These are phyloP conservation scores for Nipponia nippon DNA, from an alignment of 2,113 vertebrate species.

Conservation along the genomic window DNA sequence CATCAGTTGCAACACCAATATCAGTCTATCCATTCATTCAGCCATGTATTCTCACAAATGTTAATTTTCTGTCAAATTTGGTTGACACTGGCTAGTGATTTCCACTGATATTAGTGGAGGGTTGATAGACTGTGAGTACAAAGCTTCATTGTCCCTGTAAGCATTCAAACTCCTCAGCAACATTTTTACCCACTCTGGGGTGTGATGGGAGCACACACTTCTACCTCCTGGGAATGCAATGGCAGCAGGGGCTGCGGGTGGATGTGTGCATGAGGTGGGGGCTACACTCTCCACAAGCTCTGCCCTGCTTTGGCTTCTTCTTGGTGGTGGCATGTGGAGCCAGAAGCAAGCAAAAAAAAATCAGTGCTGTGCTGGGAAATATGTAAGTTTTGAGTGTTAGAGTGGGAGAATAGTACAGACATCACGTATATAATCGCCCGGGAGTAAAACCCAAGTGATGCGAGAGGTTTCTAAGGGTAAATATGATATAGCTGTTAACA, in stretches of 20 bases:
- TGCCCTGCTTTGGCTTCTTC: background rate
- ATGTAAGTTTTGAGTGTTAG: background rate
- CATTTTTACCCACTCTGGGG: accelerated
- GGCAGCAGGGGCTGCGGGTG: background rate
- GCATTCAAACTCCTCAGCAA: background rate
- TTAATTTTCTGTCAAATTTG: background rate
- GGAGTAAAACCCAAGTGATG: background rate
- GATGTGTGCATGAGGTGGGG: background rate
- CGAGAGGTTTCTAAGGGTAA: background rate
- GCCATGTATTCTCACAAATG: background rate
- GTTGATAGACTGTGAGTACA: background rate
- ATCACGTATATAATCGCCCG: background rate
- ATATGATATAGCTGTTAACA: background rate
- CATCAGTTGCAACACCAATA: background rate
- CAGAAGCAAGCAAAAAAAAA: background rate
- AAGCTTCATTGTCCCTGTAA: background rate
- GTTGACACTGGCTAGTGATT: background rate
- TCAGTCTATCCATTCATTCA: background rate
- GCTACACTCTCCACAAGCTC: accelerated
- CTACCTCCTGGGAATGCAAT: background rate
- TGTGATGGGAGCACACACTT: background rate
- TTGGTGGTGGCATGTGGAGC: background rate
- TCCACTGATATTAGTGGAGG: background rate
- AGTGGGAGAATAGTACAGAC: background rate
- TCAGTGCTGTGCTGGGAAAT: background rate